Evolutionary conservation across 2,797 vertebrate genomes (phyloP), one percentile per base, ranked within the genome.

Genomic region (Gambusia yucatana): DNA sequence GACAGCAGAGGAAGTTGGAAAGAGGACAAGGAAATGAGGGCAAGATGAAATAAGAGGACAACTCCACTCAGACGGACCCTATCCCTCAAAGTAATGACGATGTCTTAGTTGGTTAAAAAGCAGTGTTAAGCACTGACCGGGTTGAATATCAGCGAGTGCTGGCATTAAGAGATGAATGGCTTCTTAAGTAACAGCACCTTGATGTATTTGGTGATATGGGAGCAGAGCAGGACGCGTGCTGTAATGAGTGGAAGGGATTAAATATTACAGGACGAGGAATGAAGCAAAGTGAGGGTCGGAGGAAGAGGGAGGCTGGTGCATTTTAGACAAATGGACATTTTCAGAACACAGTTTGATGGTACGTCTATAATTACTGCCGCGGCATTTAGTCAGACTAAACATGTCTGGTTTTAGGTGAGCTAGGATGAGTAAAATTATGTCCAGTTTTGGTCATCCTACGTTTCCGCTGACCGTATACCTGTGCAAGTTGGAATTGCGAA

Each of bases 81-180:
- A 95, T 95, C 92, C 78, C 87, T 96, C 94, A 94, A 94, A 95
- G 93, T 95, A 95, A 94, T 95, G 94, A 95, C 93, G 91, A 94
- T 93, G 90, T 94, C 85, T 89, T 92, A 95, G 95, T 96, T 96
- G 94, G 94, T 96, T 96, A 95, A 96, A 96, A 96, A 95, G 93
- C 93, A 88, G 90, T 92, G 89, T 88, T 91, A 87, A 89, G 88
- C 93, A 93, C 93, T 87, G 93, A 88, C 84, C 52, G 69, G 82
- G 91, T 80, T 90, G 90, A 86, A 84, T 85, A 92, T 91, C 86
- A 52, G 82, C 76, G 73, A 77, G 84, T 88, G 84, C 85, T 59
- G 85, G 84, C 82, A 78, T 55, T 9, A 77, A 84, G 89, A 93
- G 93, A 95, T 82, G 84, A 86, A 94, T 95, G 86, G 85, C 88